Evolutionary conservation across 2,888 invertebrate genomes (phyloP).

Genomic region (Drosophila lacicola): DNA sequence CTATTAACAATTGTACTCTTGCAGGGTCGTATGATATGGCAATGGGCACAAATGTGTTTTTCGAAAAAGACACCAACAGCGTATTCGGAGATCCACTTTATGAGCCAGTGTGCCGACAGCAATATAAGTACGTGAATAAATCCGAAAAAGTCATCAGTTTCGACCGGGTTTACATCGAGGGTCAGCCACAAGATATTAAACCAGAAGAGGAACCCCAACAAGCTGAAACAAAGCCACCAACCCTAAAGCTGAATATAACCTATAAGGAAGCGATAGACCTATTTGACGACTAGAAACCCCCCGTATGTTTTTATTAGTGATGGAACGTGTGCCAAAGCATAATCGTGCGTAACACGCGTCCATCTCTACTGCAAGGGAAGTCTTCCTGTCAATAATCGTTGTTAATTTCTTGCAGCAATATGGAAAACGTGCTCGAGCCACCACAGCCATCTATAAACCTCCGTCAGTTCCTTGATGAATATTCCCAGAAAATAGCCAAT

Average conservation of each 20-base stretch:
- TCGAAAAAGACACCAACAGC: slow-evolving; percentile 87
- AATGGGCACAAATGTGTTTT: slow-evolving; percentile 91
- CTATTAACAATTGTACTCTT: neutral
- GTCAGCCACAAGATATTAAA: slow-evolving; percentile 44
- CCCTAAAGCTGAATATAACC: slow-evolving; percentile 67
- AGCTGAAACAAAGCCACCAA: slow-evolving; percentile 15
- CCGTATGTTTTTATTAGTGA: slow-evolving; percentile 2
- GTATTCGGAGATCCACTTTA: slow-evolving; percentile 86
- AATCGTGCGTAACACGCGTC: neutral
- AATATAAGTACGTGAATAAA: slow-evolving; percentile 87
- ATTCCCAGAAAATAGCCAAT: slow-evolving; percentile 42
- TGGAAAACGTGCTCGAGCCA: slow-evolving; percentile 76
- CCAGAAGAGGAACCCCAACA: slow-evolving; percentile 25
- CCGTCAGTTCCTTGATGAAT: slow-evolving; percentile 64
- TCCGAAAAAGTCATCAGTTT: slow-evolving; percentile 89
- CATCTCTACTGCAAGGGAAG: neutral
- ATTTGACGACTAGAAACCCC: slow-evolving; percentile 56
- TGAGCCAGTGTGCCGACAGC: slow-evolving; percentile 87
- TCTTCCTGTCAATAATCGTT: neutral
- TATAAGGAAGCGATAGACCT: slow-evolving; percentile 83
- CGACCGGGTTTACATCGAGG: slow-evolving; percentile 88
- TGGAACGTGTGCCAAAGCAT: slow-evolving; percentile 1
- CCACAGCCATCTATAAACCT: slow-evolving; percentile 65
- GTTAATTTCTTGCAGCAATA: slow-evolving; percentile 33
- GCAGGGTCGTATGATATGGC: slow-evolving; percentile 89